Evolutionary conservation across 2,113 vertebrate genomes (phyloP).

Genomic region (Oxygymnocypris stewartii): DNA sequence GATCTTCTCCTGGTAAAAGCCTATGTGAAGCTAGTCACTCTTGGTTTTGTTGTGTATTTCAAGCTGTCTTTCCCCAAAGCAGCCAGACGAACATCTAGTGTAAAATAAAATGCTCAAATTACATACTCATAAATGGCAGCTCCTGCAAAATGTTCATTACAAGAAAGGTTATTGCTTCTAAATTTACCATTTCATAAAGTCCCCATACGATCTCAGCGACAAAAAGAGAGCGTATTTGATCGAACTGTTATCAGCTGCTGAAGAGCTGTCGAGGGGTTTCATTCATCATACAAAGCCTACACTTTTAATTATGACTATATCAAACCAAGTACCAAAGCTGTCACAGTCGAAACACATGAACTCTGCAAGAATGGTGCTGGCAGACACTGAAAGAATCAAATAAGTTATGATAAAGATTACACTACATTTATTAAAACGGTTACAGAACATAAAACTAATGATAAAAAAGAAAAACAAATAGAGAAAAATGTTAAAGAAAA

Average conservation of each 20-base stretch:
- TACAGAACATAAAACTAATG: neutral
- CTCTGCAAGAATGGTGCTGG: neutral
- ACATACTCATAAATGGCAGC: neutral
- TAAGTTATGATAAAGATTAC: neutral
- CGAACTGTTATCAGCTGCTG: neutral
- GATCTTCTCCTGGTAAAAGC: neutral
- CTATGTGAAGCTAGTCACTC: constrained; percentile 21
- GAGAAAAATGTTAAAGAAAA: neutral
- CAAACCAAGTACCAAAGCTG: neutral
- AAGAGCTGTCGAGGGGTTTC: neutral
- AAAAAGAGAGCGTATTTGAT: neutral
- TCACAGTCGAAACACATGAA: neutral
- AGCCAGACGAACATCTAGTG: neutral
- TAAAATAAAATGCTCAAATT: neutral
- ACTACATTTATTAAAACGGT: too few species aligned
- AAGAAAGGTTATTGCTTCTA: too few species aligned
- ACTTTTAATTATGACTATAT: constrained; percentile 12
- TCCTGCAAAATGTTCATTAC: constrained; percentile 3
- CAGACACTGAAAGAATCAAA: neutral
- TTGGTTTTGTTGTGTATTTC: constrained; percentile 5
- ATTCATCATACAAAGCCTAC: neutral
- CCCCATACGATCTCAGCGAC: neutral
- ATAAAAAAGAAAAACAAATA: neutral
- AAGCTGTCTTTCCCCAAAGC: constrained; percentile 2
- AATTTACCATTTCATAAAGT: neutral